phyloP scores from a whole-genome alignment of 1,140 invertebrate genomes.

The Drosophila malerkotliana region DNA sequence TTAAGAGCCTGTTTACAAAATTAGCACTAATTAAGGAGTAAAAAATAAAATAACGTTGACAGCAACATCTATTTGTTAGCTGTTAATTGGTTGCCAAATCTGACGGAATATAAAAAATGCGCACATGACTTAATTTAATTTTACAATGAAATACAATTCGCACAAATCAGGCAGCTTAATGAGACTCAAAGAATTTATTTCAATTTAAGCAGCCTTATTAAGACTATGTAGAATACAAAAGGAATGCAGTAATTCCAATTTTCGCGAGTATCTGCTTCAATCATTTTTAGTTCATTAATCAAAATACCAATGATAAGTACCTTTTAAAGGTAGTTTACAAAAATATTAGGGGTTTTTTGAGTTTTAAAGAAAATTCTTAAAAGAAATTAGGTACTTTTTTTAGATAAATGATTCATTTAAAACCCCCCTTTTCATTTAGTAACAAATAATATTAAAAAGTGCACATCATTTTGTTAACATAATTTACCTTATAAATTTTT shows the following conservation, averaged over 20 bases:
- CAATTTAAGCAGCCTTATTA: conserved; percentile 65
- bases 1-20: conserved; percentile 19
- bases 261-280: not conserved
- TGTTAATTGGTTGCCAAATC: conserved; percentile 73
- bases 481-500: too few relatives aligned
- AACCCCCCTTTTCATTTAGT: not conserved
- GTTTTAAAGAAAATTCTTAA: not conserved
- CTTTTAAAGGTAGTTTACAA: not conserved
- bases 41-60: conserved; percentile 32
- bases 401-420: not conserved
- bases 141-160: conserved; percentile 41
- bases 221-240: conserved; percentile 17
- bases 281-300: conserved; percentile 64
- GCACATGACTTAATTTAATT: conserved; percentile 73
- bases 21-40: conserved; percentile 44
- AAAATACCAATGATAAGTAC: conserved; percentile 44
- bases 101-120: conserved; percentile 29
- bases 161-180: conserved; percentile 37
- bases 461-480: not conserved
- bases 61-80: conserved; percentile 75
- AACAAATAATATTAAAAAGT: not conserved
- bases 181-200: conserved; percentile 57
- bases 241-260: conserved; percentile 65
- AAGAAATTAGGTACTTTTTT: not conserved
- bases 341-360: not conserved